Conservation (phyloP, 2,797 vertebrate species). For the Megalops cyprinoides region DNA sequence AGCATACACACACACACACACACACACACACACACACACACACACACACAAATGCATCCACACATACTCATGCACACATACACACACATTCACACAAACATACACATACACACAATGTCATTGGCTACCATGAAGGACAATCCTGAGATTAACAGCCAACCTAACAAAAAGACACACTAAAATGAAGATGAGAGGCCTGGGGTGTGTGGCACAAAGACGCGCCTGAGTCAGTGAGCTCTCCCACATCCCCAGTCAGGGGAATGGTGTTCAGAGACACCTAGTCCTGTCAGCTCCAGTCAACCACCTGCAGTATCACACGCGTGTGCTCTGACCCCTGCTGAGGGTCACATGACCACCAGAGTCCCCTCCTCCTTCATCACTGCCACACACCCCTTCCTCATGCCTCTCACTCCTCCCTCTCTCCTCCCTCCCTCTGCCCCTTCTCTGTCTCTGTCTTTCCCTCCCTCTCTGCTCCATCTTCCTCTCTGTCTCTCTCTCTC, state of each 20-base stretch:
- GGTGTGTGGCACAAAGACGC: no score
- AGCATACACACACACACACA: constrained; percentile 28
- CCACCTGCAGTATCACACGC: not conserved
- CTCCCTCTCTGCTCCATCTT: constrained; percentile 62
- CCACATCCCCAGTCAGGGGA: no score
- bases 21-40: constrained; percentile 16
- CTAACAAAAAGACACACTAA: no score
- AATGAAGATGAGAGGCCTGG: not conserved
- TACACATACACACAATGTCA: not conserved
- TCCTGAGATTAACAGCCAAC: no score
- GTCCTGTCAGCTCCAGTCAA: not conserved
- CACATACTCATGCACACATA: constrained; percentile 22
- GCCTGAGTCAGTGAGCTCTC: not conserved
- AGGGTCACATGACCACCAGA: not conserved
- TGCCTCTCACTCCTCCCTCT: not conserved
- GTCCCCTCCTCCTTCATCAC: not conserved
- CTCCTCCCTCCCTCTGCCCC: not conserved
- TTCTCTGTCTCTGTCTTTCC: constrained; percentile 53
- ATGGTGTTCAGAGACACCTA: not conserved
- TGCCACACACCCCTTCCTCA: not conserved
- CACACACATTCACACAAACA: constrained; percentile 7
- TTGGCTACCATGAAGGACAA: not conserved
- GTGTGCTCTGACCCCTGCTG: not conserved
- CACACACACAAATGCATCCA: no score
- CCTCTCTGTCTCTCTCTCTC: constrained; percentile 45